Base-by-base conservation (phyloP, 2,888 invertebrate genomes). In the Aplocera efformata region DNA sequence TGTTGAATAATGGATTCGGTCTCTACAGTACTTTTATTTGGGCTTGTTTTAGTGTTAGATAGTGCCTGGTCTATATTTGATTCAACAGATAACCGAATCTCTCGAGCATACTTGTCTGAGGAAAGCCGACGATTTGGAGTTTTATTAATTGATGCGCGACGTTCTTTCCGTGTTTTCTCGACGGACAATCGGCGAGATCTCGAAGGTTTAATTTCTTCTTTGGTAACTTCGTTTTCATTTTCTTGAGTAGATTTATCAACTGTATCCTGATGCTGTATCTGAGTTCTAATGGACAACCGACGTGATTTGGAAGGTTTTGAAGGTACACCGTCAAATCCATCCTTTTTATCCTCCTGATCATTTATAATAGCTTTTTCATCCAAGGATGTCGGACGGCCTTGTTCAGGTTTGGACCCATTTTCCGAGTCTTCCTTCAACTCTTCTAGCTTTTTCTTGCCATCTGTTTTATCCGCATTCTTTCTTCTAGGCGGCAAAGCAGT, bases 401-500 rank as follows among this genome's bases (percentile, higher is more conserved):
- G 62, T 11, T 76, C 74, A 47, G 73, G 76, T 57, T 59, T 72
- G 6, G 51, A 32, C 2, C 32, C 41, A 29, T 65, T 67, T 44
- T 72, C 72, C 9, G 38, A 30, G 5, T 53, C 56, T 30, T 68
- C 66, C 39, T 67, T 72, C n/a, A 42, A 10, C 17, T 53, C 44
- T 10, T 46, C 44, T n/a, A 57, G 49, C 32, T 65, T 60, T 34
- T 60, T 62, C 40, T 65, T 71, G 11, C 33, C 55, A n/a, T 74
- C 73, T 10, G 48, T 34, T 42, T 50, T 66, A 23, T 77, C 81
- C 10, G 57, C 64, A 61, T 80, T 82, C 63, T 79, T 80, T 60
- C 84, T 71, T 43, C 84, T 75, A 13, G 90, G 89, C 28, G 92
- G 92, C 50, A 94, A 86, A 48, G 92, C 91, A 28, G 93, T 92